Evolutionary conservation across 2,113 vertebrate species (phyloP), one percentile per base, ranked within the genome.

Genomic region (Syrmaticus mikado): DNA sequence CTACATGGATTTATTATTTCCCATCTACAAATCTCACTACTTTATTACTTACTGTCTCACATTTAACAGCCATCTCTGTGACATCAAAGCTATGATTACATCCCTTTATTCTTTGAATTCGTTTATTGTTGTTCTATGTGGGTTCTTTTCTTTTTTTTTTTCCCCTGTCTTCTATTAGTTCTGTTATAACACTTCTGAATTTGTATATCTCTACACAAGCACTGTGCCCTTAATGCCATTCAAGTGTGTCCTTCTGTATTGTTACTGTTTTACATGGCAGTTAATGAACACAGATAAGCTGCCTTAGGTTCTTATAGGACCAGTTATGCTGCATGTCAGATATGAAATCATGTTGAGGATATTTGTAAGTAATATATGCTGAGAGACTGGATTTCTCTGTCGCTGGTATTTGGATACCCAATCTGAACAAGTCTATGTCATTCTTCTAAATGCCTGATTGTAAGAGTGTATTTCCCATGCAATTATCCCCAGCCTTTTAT

Each of bases 321-420:
- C 8, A 20, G 12, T 72, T 28, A 6, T 0, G 0, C 46, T 58
- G 27, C 15, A 7, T 4, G 0, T 77, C 45, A 58, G 8, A 5
- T n/a, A 36, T 8, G 30, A 53, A 92, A 55, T 8, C 4, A 2
- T 4, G 27, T 5, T 48, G 57, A 89, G 22, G 40, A 22, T 43
- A 16, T 43, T 74, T 58, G 5, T 32, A 48, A 83, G 30, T 55
- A 52, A 66, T 28, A 32, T 0, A 1, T 48, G 24, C 14, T 2
- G 21, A 79, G 19, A 25, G 40, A 21, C 46, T 68, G 27, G n/a
- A n/a, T 32, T 67, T 8, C 30, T 67, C 18, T 72, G n/a, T 36
- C 2, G 0, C 24, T 46, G 43, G 15, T 46, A 15, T 14, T 14
- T 28, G 60, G 38, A n/a, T 36, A 24, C 11, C 18, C 14, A 27